A percentile compares a stretch with the other conserved stretches of the same genome.
phyloP scores from a whole-genome alignment of 2,113 vertebrate species.

The Nothoprocta pentlandii region DNA sequence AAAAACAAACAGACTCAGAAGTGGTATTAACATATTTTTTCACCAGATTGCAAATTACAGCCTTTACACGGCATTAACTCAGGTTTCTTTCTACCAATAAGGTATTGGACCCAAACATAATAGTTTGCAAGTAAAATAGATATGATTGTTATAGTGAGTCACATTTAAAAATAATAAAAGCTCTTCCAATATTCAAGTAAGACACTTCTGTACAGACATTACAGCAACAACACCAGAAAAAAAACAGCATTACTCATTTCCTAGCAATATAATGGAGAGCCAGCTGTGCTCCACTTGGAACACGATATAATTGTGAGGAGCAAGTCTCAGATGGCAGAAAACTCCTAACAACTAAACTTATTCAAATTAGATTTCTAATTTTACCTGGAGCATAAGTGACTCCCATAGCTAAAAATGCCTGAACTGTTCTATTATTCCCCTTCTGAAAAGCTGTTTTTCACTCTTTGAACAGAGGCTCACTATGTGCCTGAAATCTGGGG shows the following conservation, averaged over 20 bases:
- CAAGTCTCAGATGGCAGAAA: conserved; percentile 53
- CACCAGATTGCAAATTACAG: background rate
- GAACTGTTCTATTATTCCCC: background rate
- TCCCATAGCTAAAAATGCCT: conserved; percentile 14
- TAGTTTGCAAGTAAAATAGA: background rate
- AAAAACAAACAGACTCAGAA: background rate
- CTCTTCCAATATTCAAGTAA: background rate
- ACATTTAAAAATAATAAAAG: conserved; percentile 9
- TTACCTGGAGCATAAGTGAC: conserved; percentile 22
- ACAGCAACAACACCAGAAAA: background rate
- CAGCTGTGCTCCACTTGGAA: background rate
- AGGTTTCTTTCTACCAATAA: background rate
- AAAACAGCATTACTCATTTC: conserved; percentile 27
- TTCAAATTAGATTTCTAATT: conserved; percentile 69
- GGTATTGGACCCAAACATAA: background rate
- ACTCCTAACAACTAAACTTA: conserved; percentile 50
- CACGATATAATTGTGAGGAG: conserved; percentile 4
- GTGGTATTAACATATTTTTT: background rate
- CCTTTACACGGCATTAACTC: background rate
- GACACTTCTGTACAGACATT: background rate
- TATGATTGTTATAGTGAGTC: background rate
- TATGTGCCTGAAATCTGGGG: background rate
- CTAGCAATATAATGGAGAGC: background rate
- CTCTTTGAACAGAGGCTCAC: background rate
- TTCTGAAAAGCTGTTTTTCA: background rate